A percentile compares a stretch with the other conserved stretches of the same genome.
Conservation (phyloP, 2,113 vertebrate genomes). For the Beaufortia kweichowensis region DNA sequence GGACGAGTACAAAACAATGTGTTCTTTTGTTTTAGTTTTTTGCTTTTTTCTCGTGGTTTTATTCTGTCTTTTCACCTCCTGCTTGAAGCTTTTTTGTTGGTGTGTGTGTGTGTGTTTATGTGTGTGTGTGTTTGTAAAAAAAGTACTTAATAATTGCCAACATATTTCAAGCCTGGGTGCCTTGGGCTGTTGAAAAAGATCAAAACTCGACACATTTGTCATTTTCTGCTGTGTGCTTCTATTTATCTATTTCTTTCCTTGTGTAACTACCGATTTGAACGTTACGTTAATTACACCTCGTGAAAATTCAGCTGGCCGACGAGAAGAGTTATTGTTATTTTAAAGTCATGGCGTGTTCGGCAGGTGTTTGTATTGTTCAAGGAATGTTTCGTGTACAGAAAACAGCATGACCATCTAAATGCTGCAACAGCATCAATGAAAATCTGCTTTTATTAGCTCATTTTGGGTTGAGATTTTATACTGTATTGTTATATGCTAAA, state of each 20-base stretch:
- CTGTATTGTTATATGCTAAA: conserved; percentile 79
- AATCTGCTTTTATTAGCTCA: conserved; percentile 73
- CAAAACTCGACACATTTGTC: conserved; percentile 65
- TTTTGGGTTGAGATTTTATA: conserved; percentile 76
- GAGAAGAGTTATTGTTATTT: conserved; percentile 55
- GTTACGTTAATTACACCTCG: conserved; percentile 57
- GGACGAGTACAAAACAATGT: conserved; percentile 51
- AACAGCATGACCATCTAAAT: conserved; percentile 78
- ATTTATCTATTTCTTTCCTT: conserved; percentile 58
- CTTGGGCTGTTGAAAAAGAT: conserved; percentile 78
- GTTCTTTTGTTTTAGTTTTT: conserved; percentile 50
- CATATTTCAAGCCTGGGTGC: conserved; percentile 80
- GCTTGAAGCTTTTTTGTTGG: conserved; percentile 65
- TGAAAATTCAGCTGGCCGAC: conserved; percentile 28
- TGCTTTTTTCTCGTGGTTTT: conserved; percentile 44
- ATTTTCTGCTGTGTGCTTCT: conserved; percentile 69
- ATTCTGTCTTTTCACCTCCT: conserved; percentile 58
- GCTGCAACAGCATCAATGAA: conserved; percentile 72
- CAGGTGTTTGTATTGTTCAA: conserved; percentile 70
- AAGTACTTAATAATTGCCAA: conserved; percentile 77
- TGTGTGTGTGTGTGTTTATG: conserved; percentile 12
- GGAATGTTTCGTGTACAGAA: conserved; percentile 75
- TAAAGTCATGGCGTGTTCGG: conserved; percentile 59
- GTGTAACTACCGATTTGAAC: conserved; percentile 57
- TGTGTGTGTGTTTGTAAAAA: conserved; percentile 38